Base-by-base conservation (phyloP, 2,888 invertebrate species). In the Carpatolechia fugitivella region DNA sequence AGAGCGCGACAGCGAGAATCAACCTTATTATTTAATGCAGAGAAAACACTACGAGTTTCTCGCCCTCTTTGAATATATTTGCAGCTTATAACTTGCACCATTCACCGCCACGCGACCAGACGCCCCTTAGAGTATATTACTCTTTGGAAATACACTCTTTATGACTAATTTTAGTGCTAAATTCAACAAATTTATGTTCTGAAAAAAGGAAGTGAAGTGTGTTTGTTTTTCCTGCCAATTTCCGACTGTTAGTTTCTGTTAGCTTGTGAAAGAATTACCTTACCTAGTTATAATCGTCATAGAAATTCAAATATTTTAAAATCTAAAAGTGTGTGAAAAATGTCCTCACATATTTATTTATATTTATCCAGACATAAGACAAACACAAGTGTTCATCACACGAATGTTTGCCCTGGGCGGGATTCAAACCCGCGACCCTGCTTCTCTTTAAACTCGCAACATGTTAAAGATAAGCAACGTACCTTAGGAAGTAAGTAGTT, bases 81-180 rank as follows among this genome's bases (percentile, higher is more conserved):
- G 1, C 13, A 10, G 3, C 44, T 29, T 5, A 44, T 44, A 14
- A 48, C 47, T 49, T 55, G 44, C 20, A 57, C 57, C 52, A 59
- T 47, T 30, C 35, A 24, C 11, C 29, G 50, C 18, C 56, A 52
- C 50, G 57, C 50, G 48, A 51, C 51, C 51, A 60, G 58, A 54
- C 55, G 55, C 55, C 55, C 55, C 30, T 41, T 50, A 50, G 16
- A 52, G 44, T 31, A 54, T 36, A 53, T 41, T 33, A 3, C 44
- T 30, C 47, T 59, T 51, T 55, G 55, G 52, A 36, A 55, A 46
- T 51, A 18, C 47, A 24, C 47, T 47, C 46, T 55, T 55, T 55
- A 55, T 55, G 38, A 50, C 50, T 29, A 33, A 48, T 48, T 29
- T 13, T 14, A 50, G 35, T 20, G 35, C 35, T 38, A 18, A 29